phyloP scores from a whole-genome alignment of 2,113 vertebrate genomes.

The Maccullochella peelii region DNA sequence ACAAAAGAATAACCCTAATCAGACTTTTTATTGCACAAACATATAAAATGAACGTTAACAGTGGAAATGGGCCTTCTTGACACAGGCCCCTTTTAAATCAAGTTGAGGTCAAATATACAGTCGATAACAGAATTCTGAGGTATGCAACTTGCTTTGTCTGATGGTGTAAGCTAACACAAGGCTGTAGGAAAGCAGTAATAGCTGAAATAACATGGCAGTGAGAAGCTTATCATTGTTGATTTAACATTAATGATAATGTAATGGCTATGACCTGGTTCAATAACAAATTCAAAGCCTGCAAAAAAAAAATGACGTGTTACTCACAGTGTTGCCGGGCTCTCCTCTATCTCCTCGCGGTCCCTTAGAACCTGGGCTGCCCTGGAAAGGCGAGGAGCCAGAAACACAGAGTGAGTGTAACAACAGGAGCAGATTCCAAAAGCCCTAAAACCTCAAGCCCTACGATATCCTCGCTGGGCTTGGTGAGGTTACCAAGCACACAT shows the following conservation, averaged over 20 bases:
- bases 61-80: slow-evolving; percentile 33
- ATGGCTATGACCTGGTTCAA: neutral
- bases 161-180: neutral
- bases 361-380: slow-evolving; percentile 94
- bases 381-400: slow-evolving; percentile 69
- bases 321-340: slow-evolving; percentile 89
- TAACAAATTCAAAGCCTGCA: neutral
- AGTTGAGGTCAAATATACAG: slow-evolving; percentile 52
- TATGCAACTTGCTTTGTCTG: slow-evolving; percentile 35
- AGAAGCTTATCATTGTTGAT: neutral
- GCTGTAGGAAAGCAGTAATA: slow-evolving; percentile 1
- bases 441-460: slow-evolving; percentile 59
- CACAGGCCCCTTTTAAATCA: slow-evolving; percentile 29
- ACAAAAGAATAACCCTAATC: slow-evolving; percentile 16
- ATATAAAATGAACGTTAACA: slow-evolving; percentile 21
- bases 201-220: neutral
- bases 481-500: slow-evolving; percentile 57
- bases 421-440: slow-evolving; percentile 67
- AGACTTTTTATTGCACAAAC: slow-evolving; percentile 12
- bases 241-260: slow-evolving; percentile 7
- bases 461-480: slow-evolving; percentile 59
- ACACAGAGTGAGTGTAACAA: slow-evolving; percentile 59
- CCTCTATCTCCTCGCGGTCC: slow-evolving; percentile 96
- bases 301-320: slow-evolving; percentile 60
- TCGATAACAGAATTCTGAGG: slow-evolving; percentile 66